Conservation (phyloP, 1,140 invertebrate species). For the Drosophila paulistorum region DNA sequence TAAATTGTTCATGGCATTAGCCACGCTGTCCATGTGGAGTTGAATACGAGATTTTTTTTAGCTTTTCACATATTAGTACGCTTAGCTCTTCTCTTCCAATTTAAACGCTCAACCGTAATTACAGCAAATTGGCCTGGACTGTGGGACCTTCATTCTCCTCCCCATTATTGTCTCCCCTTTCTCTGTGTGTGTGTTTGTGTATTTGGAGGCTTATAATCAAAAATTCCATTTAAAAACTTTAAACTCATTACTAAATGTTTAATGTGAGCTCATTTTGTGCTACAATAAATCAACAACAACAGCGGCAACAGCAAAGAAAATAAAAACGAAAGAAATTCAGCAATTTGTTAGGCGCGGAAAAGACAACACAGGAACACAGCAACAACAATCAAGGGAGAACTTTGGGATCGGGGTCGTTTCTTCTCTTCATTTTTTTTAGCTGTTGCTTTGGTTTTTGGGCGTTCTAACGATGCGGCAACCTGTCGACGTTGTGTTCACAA, state of each 20-base stretch:
- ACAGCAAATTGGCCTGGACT: constrained; percentile 42
- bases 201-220: constrained; percentile 57
- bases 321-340: constrained; percentile 53
- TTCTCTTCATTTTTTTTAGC: background rate
- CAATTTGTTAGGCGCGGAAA: constrained; percentile 72
- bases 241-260: constrained; percentile 81
- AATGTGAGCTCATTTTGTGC: constrained; percentile 67
- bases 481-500: constrained; percentile 58
- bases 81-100: background rate
- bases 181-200: constrained; percentile 9
- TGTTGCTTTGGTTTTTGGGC: constrained; percentile 13
- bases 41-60: constrained; percentile 1
- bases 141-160: background rate
- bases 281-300: constrained; percentile 52
- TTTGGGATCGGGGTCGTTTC: constrained; percentile 25
- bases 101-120: constrained; percentile 5
- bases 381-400: constrained; percentile 39
- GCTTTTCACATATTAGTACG: background rate
- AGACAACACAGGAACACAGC: constrained; percentile 29
- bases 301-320: constrained; percentile 4
- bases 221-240: constrained; percentile 79
- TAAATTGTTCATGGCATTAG: background rate
- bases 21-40: background rate
- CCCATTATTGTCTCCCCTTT: background rate
- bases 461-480: constrained; percentile 73